Conservation (phyloP, 1,140 invertebrate genomes). For the Macrobrachium nipponense region DNA sequence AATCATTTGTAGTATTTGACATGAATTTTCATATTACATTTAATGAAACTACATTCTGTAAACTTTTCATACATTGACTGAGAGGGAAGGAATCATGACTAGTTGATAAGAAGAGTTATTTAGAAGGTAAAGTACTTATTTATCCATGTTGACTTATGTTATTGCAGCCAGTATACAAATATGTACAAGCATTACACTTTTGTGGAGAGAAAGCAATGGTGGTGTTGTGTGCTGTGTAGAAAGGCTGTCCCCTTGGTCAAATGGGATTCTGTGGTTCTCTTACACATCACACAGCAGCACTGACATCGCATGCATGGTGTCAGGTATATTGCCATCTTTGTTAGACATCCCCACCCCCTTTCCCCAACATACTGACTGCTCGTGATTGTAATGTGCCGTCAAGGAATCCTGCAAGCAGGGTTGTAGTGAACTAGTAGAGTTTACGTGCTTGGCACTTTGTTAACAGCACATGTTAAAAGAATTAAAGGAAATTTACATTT, state of each 20-base stretch:
- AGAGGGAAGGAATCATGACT: conserved; percentile 27
- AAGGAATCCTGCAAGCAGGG: conserved; percentile 36
- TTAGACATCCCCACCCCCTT: conserved; percentile 9
- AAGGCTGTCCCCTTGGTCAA: not conserved
- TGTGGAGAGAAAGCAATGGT: conserved; percentile 4
- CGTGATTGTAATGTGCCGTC: conserved; percentile 44
- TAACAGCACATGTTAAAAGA: conserved; percentile 43
- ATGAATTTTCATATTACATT: conserved; percentile 11
- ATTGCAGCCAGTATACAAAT: conserved; percentile 37
- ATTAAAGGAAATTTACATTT: conserved; percentile 21
- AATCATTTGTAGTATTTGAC: conserved; percentile 26
- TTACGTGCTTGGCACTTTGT: conserved; percentile 44
- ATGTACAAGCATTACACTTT: not conserved
- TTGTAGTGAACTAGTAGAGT: conserved; percentile 35
- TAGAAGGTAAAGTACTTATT: conserved; percentile 12
- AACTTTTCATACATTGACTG: conserved; percentile 28
- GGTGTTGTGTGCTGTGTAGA: conserved; percentile 27
- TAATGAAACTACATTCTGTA: conserved; percentile 22
- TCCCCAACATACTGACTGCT: conserved; percentile 23
- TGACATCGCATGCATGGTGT: not conserved
- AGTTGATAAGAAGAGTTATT: conserved; percentile 6
- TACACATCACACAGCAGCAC: conserved; percentile 22
- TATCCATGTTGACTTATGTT: conserved; percentile 18
- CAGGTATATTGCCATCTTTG: not conserved
- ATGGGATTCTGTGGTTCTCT: conserved; percentile 24